Base-by-base conservation (phyloP, 2,888 invertebrate genomes). In the Tenthredo distinguenda region DNA sequence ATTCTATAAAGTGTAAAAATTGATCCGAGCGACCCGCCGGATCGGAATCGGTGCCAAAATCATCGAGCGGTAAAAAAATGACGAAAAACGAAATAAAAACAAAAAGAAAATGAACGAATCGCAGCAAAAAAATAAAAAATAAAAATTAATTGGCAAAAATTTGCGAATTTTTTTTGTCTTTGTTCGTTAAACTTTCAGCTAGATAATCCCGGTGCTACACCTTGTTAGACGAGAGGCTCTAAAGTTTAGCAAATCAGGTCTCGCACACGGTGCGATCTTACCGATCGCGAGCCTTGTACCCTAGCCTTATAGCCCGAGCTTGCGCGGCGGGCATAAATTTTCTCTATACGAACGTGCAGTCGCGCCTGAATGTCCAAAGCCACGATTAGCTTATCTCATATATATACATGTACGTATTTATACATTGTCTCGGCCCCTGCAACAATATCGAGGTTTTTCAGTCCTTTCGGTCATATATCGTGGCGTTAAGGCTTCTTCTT, bases 291-390 rank as follows among this genome's bases (percentile, higher is more conserved):
- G 62, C 6, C 37, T 71, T 71, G n/a, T n/a, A 50, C 4, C 50
- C 18, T 18, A 50, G 18, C 50, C 18, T 18, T n/a, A 50, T 50
- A 50, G 50, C 50, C n/a, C 50, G 50, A n/a, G 50, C 50, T 50
- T 50, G 18, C 50, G 71, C 50, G 71, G 71, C 71, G 71, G 71
- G 71, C 71, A 34, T 34, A 71, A 71, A 71, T 71, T 71, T 71
- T 3, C 65, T 15, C 15, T 50, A 50, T 50, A 50, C 21, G 65
- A 65, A 65, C 65, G 65, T 65, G 65, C 18, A 50, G 50, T 65
- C 65, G 26, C 65, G 65, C 65, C 65, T 65, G 65, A 65, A 65
- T 65, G 65, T 26, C 65, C 26, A 65, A 10, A 65, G 31, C 26
- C 65, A 31, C 65, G 65, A 65, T 65, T 65, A 65, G 65, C 26